Evolutionary conservation across 2,797 vertebrate species (phyloP).

Genomic region (Chelonia mydas): DNA sequence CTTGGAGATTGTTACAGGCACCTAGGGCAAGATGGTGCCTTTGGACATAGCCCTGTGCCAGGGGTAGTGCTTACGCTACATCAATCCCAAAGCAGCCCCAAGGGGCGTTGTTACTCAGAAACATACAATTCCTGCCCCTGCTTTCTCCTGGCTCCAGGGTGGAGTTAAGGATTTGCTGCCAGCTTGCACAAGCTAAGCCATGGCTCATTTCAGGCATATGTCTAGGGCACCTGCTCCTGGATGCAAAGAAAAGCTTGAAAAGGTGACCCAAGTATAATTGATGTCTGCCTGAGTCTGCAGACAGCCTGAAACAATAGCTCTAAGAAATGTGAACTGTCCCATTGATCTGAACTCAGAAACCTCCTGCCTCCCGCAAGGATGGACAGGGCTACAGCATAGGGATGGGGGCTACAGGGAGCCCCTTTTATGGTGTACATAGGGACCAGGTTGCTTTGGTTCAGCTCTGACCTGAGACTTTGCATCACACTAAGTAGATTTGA

Average conservation of each 20-base stretch:
- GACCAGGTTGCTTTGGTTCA: background rate
- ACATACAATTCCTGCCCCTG: background rate
- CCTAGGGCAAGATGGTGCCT: background rate
- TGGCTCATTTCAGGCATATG: rapidly evolving
- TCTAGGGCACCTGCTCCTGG: background rate
- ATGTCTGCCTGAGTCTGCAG: background rate
- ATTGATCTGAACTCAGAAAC: background rate
- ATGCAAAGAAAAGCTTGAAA: background rate
- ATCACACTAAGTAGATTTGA: background rate
- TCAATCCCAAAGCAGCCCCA: background rate
- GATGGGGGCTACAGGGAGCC: no score
- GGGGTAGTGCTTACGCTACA: background rate
- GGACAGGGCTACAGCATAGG: background rate
- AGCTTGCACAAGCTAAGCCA: background rate
- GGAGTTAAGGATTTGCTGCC: background rate
- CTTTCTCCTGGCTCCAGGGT: background rate
- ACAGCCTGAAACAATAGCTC: background rate
- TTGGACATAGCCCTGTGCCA: no score
- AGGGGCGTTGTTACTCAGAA: background rate
- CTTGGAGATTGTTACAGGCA: no score
- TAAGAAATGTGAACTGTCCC: background rate
- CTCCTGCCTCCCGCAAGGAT: background rate
- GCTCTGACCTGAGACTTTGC: background rate
- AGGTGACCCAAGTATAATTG: background rate
- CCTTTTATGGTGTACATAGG: no score